These are phyloP conservation scores for Teleogryllus occipitalis DNA, from an alignment of 1,140 invertebrate species.

Conservation along the genomic window DNA sequence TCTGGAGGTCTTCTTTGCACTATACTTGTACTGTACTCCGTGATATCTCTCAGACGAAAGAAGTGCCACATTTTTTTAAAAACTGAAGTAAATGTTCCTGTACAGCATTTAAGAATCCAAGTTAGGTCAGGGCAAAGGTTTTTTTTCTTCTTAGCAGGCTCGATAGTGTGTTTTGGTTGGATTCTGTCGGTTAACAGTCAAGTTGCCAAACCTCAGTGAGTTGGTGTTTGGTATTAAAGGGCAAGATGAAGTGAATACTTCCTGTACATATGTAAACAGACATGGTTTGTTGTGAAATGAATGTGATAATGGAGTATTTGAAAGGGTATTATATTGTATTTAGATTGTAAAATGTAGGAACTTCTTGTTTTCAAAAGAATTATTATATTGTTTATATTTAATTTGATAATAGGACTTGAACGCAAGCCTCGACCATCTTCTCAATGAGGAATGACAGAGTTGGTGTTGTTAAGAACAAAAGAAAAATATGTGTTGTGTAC, in stretches of 20 bases:
- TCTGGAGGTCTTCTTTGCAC: constrained; percentile 25
- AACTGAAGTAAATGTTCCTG: constrained; percentile 43
- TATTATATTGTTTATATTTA: constrained; percentile 20
- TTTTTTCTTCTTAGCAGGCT: constrained; percentile 24
- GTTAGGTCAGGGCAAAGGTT: constrained; percentile 26
- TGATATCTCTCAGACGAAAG: constrained; percentile 30
- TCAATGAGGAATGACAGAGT: constrained; percentile 3
- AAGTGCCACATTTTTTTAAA: constrained; percentile 29
- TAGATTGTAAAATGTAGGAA: constrained; percentile 19
- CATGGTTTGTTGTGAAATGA: constrained; percentile 22
- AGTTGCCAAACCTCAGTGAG: constrained; percentile 18
- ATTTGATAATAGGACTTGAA: constrained; percentile 7
- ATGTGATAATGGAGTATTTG: constrained; percentile 19
- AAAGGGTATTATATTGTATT: constrained; percentile 22
- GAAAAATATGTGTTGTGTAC: constrained; percentile 18
- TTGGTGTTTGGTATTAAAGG: constrained; percentile 25
- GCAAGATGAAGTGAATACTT: constrained; percentile 20
- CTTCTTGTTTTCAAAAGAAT: constrained; percentile 20
- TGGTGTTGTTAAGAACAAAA: constrained; percentile 18
- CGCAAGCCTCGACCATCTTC: neutral
- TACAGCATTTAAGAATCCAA: constrained; percentile 46
- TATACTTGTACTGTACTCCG: constrained; percentile 26
- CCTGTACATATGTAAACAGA: constrained; percentile 20
- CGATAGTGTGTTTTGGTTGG: constrained; percentile 21
- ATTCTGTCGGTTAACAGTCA: constrained; percentile 21